Evolutionary conservation across 2,797 vertebrate genomes (phyloP), one percentile per base, ranked within the genome.

Genomic region (Babyrousa celebensis): DNA sequence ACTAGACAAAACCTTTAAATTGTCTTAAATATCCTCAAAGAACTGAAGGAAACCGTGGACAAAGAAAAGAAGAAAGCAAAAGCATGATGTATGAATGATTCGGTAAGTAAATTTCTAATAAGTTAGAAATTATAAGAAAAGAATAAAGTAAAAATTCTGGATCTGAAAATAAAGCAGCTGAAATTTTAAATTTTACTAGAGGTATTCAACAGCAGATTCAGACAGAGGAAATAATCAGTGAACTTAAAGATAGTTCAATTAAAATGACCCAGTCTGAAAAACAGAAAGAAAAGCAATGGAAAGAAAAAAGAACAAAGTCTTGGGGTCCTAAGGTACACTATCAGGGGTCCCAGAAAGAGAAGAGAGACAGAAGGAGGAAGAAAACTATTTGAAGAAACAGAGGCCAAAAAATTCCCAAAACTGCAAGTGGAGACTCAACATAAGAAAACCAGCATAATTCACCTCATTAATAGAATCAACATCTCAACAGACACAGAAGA

Each of bases 1-100:
- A 63, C 29, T 80, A 89, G 89, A 85, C 43, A 77, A 84, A 78
- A 25, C 70, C 54, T 36, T 87, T 62, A 68, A 75, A 25, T 2
- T 32, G 8, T 40, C 9, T 94, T 67, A 56, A 40, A 70, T 58
- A 72, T 36, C 20, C 25, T 85, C 21, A 71, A 65, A 89, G 21
- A 80, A 70, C 27, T 75, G 10, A 95, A 89, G 21, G 14, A 63
- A 94, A 48, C 3, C 23, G 67, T 4, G 18, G 12, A 40, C 4
- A 82, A 29, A 89, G 52, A 18, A 83, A 54, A 77, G 82, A 52
- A 96, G 23, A 80, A 80, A 62, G 78, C 52, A 74, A 40, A 48
- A 71, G 20, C 89, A 68, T 20, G 48, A 21, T 9, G 10, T 32
- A 21, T 80, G 20, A 80, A 85, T 10, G 32, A 80, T 12, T 27